Evolutionary conservation across 2,113 vertebrate genomes (phyloP).

Genomic region (Myodes glareolus): DNA sequence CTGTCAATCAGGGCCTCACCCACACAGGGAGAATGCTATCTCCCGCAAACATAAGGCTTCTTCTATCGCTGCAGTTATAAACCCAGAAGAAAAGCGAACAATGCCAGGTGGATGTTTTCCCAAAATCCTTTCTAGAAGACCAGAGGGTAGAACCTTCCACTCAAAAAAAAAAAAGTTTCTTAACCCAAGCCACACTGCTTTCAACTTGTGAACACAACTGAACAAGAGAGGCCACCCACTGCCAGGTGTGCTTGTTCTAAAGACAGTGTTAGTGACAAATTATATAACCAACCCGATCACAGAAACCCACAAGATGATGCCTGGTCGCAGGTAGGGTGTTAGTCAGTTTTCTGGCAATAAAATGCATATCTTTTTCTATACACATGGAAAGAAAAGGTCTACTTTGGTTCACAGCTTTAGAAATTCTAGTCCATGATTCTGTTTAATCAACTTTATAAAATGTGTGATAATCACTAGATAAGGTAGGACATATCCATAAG

Average conservation of each 20-base stretch:
- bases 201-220: neutral
- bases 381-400: neutral
- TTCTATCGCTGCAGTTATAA: slow-evolving; percentile 67
- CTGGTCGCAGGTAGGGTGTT: neutral
- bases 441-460: neutral
- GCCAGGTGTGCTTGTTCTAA: neutral
- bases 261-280: neutral
- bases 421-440: neutral
- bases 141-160: slow-evolving; percentile 26
- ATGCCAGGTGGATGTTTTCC: slow-evolving; percentile 25
- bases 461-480: neutral
- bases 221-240: neutral
- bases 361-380: neutral
- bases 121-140: slow-evolving; percentile 19
- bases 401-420: neutral
- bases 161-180: neutral
- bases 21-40: slow-evolving; percentile 76
- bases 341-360: neutral
- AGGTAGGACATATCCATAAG: neutral
- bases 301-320: neutral
- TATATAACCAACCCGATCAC: neutral
- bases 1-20: slow-evolving; percentile 49
- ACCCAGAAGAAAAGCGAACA: slow-evolving; percentile 73
- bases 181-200: neutral
- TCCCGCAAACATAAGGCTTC: slow-evolving; percentile 75